Conservation (phyloP, 2,888 invertebrate genomes). For the Sepioteuthis lessoniana region DNA sequence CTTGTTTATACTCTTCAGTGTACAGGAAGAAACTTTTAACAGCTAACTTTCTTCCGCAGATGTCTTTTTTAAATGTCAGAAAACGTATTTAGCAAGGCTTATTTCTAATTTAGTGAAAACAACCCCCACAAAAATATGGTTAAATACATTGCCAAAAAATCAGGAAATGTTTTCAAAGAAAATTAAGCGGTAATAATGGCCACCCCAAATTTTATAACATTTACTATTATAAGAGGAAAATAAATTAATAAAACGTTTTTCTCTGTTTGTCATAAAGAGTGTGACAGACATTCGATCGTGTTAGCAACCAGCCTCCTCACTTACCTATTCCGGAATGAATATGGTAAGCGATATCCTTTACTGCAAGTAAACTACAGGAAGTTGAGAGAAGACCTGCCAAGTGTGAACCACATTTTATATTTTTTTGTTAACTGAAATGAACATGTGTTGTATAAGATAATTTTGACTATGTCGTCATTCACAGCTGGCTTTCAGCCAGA, state of each 20-base stretch:
- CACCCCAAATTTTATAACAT: background rate
- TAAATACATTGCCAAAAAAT: too few species aligned
- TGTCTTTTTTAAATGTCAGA: too few species aligned
- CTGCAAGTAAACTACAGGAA: background rate
- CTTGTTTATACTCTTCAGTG: too few species aligned
- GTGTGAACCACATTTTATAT: background rate
- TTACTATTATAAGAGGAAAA: background rate
- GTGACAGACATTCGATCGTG: background rate
- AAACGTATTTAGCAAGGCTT: too few species aligned
- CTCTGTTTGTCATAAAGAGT: background rate
- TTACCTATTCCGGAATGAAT: background rate
- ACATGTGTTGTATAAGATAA: slow-evolving; percentile 9
- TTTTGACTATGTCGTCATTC: background rate
- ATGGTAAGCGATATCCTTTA: background rate
- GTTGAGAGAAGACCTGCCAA: background rate
- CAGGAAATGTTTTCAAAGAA: background rate
- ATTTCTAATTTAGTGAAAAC: too few species aligned
- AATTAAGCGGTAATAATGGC: background rate
- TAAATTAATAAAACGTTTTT: background rate
- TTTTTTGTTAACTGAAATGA: background rate
- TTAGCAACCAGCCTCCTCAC: background rate
- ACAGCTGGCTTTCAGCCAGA: background rate
- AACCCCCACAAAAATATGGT: too few species aligned
- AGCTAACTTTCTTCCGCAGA: too few species aligned
- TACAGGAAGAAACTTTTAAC: too few species aligned